Evolutionary conservation across 2,888 invertebrate species (phyloP), one percentile per base, ranked within the genome.

Genomic region (Trissolcus japonicus): DNA sequence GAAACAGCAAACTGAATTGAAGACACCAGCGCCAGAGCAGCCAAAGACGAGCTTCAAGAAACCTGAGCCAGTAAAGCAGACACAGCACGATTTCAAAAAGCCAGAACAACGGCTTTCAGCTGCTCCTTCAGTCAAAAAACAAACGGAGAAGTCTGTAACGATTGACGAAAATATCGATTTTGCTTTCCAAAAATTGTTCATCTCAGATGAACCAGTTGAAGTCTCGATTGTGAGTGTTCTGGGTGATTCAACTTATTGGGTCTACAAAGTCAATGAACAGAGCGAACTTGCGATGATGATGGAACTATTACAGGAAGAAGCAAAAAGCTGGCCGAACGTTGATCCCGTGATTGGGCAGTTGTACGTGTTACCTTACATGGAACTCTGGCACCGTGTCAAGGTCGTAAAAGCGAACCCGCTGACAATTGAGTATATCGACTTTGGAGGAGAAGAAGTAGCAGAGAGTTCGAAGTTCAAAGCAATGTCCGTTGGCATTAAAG

Each of bases 401-500:
- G 55, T 88, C 14, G 40, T 68, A 3, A 74, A 80, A 0, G 1
- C 79, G 1, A 72, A 80, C 21, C 87, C 87, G 7, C 4, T 75
- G n/a, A 80, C 17, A 0, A 59, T 85, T 1, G 78, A 79, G 13
- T 85, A 76, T 16, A 56, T 86, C 2, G 87, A 87, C 78, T 86
- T 69, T 19, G 87, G 87, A 11, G 78, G 78, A 0, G 76, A 81
- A 25, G n/a, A 53, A 0, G 3, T 4, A 9, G 4, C 79, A 1
- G 17, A 76, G n/a, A 46, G 68, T 4, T n/a, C 69, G 1, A 80
- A 83, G 13, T 73, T 86, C 19, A 82, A 81, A 7, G 29, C 76
- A 14, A 51, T 61, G 3, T 50, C 51, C 11, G 59, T 76, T 19
- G 53, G 69, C 17, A 76, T 75, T 21, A 29, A 53, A 25, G 43